These are phyloP conservation scores for Falco punctatus DNA, from an alignment of 2,113 vertebrate species.

Conservation along the genomic window DNA sequence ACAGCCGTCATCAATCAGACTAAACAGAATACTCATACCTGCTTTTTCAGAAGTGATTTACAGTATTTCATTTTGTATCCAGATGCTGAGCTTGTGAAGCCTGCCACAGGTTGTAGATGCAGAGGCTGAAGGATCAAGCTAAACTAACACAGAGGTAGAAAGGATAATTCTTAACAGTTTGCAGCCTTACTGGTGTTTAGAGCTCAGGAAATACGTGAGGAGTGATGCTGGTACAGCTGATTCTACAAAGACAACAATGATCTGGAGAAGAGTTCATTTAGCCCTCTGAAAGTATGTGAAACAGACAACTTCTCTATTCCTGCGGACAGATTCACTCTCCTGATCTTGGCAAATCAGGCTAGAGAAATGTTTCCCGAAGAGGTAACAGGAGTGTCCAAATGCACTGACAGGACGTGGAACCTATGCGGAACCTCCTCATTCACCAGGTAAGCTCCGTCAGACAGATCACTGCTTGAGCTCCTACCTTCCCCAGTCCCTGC, in stretches of 20 bases:
- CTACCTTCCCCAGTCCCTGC: constrained; percentile 78
- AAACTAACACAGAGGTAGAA: not conserved
- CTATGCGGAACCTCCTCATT: not conserved
- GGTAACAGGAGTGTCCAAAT: not conserved
- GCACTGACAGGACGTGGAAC: not conserved
- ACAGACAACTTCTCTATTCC: not conserved
- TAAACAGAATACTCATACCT: not conserved
- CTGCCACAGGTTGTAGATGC: not conserved
- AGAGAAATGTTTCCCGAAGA: not conserved
- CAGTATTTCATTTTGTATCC: not conserved
- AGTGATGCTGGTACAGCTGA: not conserved
- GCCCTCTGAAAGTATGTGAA: not conserved
- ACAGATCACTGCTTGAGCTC: not conserved
- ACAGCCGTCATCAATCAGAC: not conserved
- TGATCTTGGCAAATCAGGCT: not conserved
- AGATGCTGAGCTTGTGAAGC: not conserved
- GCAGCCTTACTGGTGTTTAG: not conserved
- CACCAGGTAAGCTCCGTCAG: not conserved
- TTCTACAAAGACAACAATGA: not conserved
- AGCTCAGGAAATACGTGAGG: not conserved
- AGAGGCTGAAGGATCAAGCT: not conserved
- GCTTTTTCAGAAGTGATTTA: not conserved
- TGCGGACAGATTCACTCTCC: not conserved
- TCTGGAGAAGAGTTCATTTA: not conserved
- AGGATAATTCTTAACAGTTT: not conserved